Base-by-base conservation (phyloP, 2,113 vertebrate species). In the Falcunculus frontatus region DNA sequence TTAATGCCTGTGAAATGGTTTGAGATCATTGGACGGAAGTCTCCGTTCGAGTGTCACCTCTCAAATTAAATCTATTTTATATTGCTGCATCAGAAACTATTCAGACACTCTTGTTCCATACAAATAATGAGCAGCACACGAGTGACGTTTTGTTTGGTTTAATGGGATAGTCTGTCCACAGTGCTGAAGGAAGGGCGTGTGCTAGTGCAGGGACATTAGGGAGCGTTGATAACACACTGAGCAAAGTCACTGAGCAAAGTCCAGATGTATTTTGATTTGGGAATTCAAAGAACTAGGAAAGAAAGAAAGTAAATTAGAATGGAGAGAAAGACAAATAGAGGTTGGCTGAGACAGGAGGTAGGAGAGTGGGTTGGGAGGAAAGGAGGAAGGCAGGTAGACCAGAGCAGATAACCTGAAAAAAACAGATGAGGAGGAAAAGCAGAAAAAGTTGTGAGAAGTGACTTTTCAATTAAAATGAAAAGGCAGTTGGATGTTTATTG, bases 1-100 rank as follows among this genome's bases (percentile, higher is more conserved):
- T 95, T 95, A 96, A 90, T 47, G 85, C 39, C 57, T 80, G 60
- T 83, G 88, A 91, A 94, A 91, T 70, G 67, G 55, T 88, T 93
- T 94, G 46, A 88, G 87, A 85, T 91, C 59, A 70, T 72, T 27
- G 29, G 49, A 87, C 83, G 46, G 89, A 96, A 95, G 78, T 55
- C 67, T 93, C 79, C 88, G 55, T 87, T 79, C 20, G 42, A 90
- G 74, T 90, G 75, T 95, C 87, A 87, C 50, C 30, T 88, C 78
- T 95, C 84, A 91, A 84, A 86, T 8, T 6, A 94, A 93, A 84
- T 50, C 64, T 90, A 5, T 90, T 94, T 95, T 84, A 74, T 91
- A 59, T 74, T 87, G 42, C 75, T 95, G 39, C 87, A 83, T 90
- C 91, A 90, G 87, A 68, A 95, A 70, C 72, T 92, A 44, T 63